Evolutionary conservation across 92 coral and sea anemone species (phyloP), one percentile per base, ranked within the genome.

Genomic region (Porites divaricata): DNA sequence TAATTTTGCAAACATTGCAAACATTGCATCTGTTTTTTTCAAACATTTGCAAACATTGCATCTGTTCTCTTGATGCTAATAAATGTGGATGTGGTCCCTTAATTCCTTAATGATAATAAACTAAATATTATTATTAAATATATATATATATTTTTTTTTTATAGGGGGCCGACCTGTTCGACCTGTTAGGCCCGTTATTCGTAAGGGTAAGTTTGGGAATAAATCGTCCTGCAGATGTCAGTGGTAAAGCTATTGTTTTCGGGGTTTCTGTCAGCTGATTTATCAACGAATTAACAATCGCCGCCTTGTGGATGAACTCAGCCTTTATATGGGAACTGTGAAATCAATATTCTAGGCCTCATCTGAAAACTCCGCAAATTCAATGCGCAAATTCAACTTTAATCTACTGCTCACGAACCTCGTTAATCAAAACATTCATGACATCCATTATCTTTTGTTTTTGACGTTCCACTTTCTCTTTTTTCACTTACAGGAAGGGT

Each of bases 171-270:
- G 86, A 1, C 86, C 86, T 6, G 71, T 81, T 28, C 66, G 63
- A 61, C 86, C 86, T 20, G 76, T 81, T 9, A 63, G 54, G 53
- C 86, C 86, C 15, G 85, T 81, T 1, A 71, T 72, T 69, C 78
- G 75, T 19, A 21, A 26, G 15, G 77, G 77, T 73, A 52, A 73
- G 63, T 9, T 24, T 41, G 69, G 8, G 16, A 16, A 59, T 15
- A 59, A 10, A 62, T 16, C 48, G 20, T 70, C 23, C 1, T 70
- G 74, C 0, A 35, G 7, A 35, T 35, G 45, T 35, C 45, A 35
- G 0, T 35, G 45, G 45, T 35, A 35, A 35, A 35, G 45, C 45
- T 35, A 35, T 35, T 35, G 45, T 35, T 35, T 35, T 35, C 45
- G 45, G 45, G 45, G 45, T 35, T 35, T 35, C 45, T 35, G 45